Conservation (phyloP, 2,797 vertebrate species). For the Sphenodon punctatus region DNA sequence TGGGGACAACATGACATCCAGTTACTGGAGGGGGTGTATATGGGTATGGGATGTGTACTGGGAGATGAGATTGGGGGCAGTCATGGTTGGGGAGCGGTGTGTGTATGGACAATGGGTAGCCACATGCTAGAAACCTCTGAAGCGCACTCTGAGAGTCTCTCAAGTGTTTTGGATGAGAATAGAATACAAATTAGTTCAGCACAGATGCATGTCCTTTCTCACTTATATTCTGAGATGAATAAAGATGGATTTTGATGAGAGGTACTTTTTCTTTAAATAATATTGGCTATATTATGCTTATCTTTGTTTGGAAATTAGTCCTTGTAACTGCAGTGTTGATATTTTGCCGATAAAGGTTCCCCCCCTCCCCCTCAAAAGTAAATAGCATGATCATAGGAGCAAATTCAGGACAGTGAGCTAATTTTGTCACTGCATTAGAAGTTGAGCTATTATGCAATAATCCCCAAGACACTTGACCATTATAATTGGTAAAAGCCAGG, state of each 20-base stretch:
- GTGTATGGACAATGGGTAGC: too few species aligned
- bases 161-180: too few species aligned
- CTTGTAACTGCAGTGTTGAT: neutral
- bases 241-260: neutral
- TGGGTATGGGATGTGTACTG: too few species aligned
- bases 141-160: too few species aligned
- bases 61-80: too few species aligned
- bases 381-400: neutral
- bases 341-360: neutral
- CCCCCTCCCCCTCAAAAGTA: neutral
- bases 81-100: too few species aligned
- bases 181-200: neutral
- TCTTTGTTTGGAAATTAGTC: neutral
- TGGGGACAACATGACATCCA: too few species aligned
- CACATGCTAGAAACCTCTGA: too few species aligned
- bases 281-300: neutral
- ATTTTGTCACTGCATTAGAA: constrained; percentile 14
- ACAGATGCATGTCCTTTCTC: neutral
- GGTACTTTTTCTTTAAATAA: neutral
- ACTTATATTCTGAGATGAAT: neutral
- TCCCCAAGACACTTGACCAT: neutral
- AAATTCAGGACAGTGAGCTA: neutral
- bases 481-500: neutral
- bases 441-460: neutral
- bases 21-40: too few species aligned